A percentile compares a stretch with the other conserved stretches of the same genome.
Conservation (phyloP, 2,797 vertebrate species). For the Neosalanx taihuensis region DNA sequence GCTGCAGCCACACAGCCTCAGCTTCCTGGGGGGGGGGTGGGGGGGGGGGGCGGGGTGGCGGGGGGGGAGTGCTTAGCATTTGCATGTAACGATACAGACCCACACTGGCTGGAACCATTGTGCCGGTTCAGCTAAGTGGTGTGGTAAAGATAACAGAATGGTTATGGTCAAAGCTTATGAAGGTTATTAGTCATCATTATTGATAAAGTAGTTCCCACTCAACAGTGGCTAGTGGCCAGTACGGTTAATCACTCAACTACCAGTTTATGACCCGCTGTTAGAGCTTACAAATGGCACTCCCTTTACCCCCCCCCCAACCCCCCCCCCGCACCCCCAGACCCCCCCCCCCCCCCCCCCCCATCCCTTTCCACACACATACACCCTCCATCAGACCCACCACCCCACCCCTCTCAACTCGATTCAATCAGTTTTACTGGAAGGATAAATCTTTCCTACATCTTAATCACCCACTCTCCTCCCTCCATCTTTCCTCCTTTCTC, state of each 20-base stretch:
- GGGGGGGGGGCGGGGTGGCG: no score
- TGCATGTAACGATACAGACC: neutral
- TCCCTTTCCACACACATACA: neutral
- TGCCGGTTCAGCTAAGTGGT: conserved; percentile 44
- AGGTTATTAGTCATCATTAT: conserved; percentile 36
- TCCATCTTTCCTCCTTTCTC: neutral
- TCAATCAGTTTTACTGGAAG: conserved; percentile 28
- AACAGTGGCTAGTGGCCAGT: conserved; percentile 30
- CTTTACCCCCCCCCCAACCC: neutral
- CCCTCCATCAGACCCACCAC: neutral
- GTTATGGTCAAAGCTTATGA: conserved; percentile 24
- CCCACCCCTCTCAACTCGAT: conserved; percentile 9
- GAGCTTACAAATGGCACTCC: conserved; percentile 20
- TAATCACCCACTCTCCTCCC: neutral
- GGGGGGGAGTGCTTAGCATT: neutral
- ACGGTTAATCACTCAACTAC: conserved; percentile 43
- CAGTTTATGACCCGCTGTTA: conserved; percentile 41
- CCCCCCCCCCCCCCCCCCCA: neutral
- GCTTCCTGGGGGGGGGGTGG: neutral
- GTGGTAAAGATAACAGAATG: conserved; percentile 39
- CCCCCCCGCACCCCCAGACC: neutral
- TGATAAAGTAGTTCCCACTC: conserved; percentile 54
- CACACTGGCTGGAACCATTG: conserved; percentile 28
- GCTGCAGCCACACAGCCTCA: neutral
- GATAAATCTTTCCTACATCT: conserved; percentile 17